A percentile compares a stretch with the other conserved stretches of the same genome.
Conservation (phyloP, 1,140 invertebrate species). For the Paralvinella palmiformis region DNA sequence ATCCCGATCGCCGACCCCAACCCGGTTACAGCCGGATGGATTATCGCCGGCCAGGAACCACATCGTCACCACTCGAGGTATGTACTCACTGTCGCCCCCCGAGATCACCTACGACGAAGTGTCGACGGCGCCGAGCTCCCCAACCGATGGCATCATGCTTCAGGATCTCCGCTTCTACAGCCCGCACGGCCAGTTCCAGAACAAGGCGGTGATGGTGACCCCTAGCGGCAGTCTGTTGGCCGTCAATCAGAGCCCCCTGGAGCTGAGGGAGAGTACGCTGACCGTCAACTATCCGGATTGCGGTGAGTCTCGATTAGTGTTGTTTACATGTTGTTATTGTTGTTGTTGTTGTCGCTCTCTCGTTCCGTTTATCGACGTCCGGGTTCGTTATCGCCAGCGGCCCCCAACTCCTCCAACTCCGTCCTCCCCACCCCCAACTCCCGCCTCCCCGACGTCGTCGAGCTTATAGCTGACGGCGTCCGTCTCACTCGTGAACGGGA, state of each 20-base stretch:
- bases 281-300: constrained; percentile 16
- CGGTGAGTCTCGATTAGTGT: no score
- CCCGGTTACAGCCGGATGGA: no score
- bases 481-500: no score
- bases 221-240: constrained; percentile 12
- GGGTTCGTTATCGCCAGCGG: not conserved
- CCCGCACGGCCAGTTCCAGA: constrained; percentile 8
- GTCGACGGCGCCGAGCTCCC: not conserved
- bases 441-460: no score
- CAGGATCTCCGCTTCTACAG: not conserved
- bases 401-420: no score
- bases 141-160: not conserved
- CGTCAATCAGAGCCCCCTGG: constrained; percentile 14
- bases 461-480: no score
- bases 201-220: constrained; percentile 15
- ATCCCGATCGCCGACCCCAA: not conserved
- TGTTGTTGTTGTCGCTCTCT: not conserved
- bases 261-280: constrained; percentile 14
- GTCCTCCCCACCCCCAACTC: no score
- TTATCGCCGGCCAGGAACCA: no score
- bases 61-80: not conserved
- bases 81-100: constrained; percentile 5
- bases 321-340: not conserved
- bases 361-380: not conserved
- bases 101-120: constrained; percentile 8